A percentile compares a stretch with the other conserved stretches of the same genome.
These are phyloP conservation scores for Augiades crinisus DNA, from an alignment of 2,888 invertebrate genomes.

Conservation along the genomic window DNA sequence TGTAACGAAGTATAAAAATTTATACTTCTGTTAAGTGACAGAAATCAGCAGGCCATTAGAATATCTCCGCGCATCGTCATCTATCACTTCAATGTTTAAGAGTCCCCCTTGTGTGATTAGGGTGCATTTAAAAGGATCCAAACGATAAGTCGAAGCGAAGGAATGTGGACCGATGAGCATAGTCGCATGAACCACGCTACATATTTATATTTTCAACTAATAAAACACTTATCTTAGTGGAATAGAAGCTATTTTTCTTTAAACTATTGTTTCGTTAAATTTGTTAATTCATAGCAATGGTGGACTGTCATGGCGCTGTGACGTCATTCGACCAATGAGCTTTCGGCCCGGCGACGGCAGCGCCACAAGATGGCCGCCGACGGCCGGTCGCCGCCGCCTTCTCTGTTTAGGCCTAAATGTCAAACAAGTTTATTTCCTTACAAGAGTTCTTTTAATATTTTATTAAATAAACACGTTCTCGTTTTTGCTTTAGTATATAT, in stretches of 20 bases:
- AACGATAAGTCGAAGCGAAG: constrained; percentile 70
- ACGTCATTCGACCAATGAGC: constrained; percentile 79
- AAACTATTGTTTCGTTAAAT: constrained; percentile 34
- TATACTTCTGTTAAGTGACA: constrained; percentile 34
- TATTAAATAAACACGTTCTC: constrained; percentile 1
- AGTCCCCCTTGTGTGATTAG: constrained; percentile 69
- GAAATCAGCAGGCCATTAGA: constrained; percentile 72
- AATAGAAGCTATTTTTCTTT: constrained; percentile 46
- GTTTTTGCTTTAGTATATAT: not conserved
- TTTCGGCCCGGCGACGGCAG: constrained; percentile 63
- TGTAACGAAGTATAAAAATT: constrained; percentile 13
- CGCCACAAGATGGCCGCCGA: constrained; percentile 80
- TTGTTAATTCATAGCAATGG: constrained; percentile 65
- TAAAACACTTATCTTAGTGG: constrained; percentile 33
- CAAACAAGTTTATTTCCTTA: constrained; percentile 45
- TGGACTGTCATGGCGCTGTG: constrained; percentile 75
- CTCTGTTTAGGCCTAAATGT: constrained; percentile 76
- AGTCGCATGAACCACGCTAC: constrained; percentile 57
- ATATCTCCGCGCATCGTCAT: constrained; percentile 65
- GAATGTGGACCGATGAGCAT: constrained; percentile 74
- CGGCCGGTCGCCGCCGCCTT: constrained; percentile 68
- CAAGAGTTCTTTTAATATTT: constrained; percentile 26
- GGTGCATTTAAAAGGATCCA: constrained; percentile 78
- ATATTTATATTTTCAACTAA: constrained; percentile 38
- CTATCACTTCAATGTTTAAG: constrained; percentile 68